Evolutionary conservation across 2,888 invertebrate genomes (phyloP).

Genomic region (Agapostemon virescens): DNA sequence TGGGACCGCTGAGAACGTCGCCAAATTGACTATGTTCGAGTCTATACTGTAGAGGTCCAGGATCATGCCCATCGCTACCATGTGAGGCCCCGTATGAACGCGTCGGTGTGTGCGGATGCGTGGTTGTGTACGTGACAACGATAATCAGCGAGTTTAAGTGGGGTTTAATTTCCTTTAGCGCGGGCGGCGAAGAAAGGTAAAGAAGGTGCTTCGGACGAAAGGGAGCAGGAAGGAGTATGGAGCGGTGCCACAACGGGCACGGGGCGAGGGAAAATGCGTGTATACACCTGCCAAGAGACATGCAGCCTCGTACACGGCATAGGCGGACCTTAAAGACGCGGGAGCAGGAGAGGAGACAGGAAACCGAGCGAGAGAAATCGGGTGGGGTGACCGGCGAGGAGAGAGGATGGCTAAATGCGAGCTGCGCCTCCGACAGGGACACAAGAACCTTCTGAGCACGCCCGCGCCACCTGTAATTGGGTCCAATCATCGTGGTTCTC

Average conservation of each 20-base stretch:
- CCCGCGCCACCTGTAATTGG: slow-evolving; percentile 79
- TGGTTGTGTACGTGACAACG: slow-evolving; percentile 76
- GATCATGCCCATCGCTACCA: background rate
- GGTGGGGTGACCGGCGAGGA: slow-evolving; percentile 8
- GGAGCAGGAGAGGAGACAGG: slow-evolving; percentile 45
- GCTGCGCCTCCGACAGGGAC: slow-evolving; percentile 68
- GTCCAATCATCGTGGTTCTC: slow-evolving; percentile 77
- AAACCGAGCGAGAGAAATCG: slow-evolving; percentile 27
- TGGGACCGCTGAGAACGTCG: no score
- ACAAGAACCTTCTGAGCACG: slow-evolving; percentile 73
- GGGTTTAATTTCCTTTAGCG: slow-evolving; percentile 77
- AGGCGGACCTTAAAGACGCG: slow-evolving; percentile 64
- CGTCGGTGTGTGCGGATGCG: background rate
- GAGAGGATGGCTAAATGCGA: slow-evolving; percentile 63
- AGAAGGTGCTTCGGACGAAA: slow-evolving; percentile 50
- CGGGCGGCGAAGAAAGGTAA: slow-evolving; percentile 72
- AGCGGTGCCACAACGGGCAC: slow-evolving; percentile 56
- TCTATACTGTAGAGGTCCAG: no score
- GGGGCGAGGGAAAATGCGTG: slow-evolving; percentile 69
- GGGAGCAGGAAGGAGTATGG: slow-evolving; percentile 63
- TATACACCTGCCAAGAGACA: slow-evolving; percentile 78
- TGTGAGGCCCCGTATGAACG: background rate
- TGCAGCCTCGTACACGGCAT: slow-evolving; percentile 69
- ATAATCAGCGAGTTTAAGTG: slow-evolving; percentile 78
- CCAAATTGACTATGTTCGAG: no score